Percentiles rank a stretch among this genome's conserved stretches.
phyloP scores from a whole-genome alignment of 2,888 invertebrate species.

The Caenorhabditis uteleia region DNA sequence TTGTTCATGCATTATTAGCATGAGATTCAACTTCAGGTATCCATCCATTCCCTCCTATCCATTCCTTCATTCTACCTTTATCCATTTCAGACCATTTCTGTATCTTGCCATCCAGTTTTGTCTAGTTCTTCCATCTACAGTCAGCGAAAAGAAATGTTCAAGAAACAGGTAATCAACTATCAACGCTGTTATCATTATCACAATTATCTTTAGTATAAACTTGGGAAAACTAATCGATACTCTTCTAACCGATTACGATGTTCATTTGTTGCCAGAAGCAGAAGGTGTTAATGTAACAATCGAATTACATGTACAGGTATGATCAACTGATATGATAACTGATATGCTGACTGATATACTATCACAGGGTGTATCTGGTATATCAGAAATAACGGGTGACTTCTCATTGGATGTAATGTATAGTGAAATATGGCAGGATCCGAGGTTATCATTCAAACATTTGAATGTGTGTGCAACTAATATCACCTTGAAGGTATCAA shows the following conservation, averaged over 20 bases:
- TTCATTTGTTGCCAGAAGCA: slow-evolving; percentile 65
- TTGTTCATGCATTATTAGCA: too few relatives aligned
- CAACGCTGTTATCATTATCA: neutral
- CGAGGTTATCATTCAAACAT: slow-evolving; percentile 66
- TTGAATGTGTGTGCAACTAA: slow-evolving; percentile 68
- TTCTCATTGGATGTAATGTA: slow-evolving; percentile 69
- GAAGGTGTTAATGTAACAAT: slow-evolving; percentile 70
- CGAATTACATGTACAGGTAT: slow-evolving; percentile 68
- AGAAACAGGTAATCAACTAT: slow-evolving; percentile 22
- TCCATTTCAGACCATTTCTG: slow-evolving; percentile 1
- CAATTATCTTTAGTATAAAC: slow-evolving; percentile 47
- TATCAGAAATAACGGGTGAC: slow-evolving; percentile 69
- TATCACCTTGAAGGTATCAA: slow-evolving; percentile 67
- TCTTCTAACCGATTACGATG: slow-evolving; percentile 65
- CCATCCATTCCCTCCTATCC: neutral
- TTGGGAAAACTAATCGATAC: slow-evolving; percentile 63
- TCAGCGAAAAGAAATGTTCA: slow-evolving; percentile 29
- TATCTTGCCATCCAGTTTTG: slow-evolving; percentile 8
- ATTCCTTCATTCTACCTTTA: too few relatives aligned
- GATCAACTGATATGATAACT: neutral
- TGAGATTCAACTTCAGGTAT: too few relatives aligned
- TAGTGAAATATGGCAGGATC: slow-evolving; percentile 69
- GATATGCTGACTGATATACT: too few relatives aligned
- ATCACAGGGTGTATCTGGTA: slow-evolving; percentile 66
- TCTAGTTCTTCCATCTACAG: slow-evolving; percentile 7